These are phyloP conservation scores for Turritopsis dohrnii DNA, from an alignment of 30 jellyfish, hydroid and myxozoan genomes.

Conservation along the genomic window DNA sequence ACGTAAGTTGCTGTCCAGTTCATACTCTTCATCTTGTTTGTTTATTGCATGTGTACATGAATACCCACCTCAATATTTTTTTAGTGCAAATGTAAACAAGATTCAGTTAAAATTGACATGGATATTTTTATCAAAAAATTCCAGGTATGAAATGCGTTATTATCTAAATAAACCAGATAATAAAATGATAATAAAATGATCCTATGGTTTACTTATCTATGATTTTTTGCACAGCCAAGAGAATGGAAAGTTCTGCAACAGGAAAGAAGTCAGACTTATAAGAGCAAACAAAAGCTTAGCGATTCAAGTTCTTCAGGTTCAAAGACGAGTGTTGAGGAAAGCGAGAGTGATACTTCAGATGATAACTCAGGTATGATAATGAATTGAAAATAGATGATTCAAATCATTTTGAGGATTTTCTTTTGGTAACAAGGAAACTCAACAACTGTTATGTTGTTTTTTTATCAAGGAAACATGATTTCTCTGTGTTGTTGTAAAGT, in stretches of 20 bases:
- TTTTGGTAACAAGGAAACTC: too few species aligned
- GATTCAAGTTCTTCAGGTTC: background rate
- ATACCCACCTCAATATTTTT: background rate
- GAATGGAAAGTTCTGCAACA: slow-evolving; percentile 21
- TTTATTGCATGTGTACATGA: background rate
- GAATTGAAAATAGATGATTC: too few species aligned
- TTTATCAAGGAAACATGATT: too few species aligned
- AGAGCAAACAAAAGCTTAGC: background rate
- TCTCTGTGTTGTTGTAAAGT: too few species aligned
- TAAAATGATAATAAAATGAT: too few species aligned
- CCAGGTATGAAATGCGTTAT: slow-evolving; percentile 44
- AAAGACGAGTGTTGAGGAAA: background rate
- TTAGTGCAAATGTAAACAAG: slow-evolving; percentile 64
- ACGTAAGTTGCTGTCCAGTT: slow-evolving; percentile 31
- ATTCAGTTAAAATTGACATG: slow-evolving; percentile 78
- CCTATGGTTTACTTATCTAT: background rate
- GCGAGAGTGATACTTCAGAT: slow-evolving; percentile 10
- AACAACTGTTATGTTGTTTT: too few species aligned
- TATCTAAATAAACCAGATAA: too few species aligned
- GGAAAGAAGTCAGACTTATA: background rate
- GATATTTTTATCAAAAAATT: slow-evolving; percentile 61
- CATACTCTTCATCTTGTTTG: background rate
- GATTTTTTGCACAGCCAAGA: background rate
- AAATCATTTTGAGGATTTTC: too few species aligned
- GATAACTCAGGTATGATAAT: slow-evolving; percentile 22